phyloP scores from a whole-genome alignment of 2,797 vertebrate genomes.

The Peromyscus nudipes region DNA sequence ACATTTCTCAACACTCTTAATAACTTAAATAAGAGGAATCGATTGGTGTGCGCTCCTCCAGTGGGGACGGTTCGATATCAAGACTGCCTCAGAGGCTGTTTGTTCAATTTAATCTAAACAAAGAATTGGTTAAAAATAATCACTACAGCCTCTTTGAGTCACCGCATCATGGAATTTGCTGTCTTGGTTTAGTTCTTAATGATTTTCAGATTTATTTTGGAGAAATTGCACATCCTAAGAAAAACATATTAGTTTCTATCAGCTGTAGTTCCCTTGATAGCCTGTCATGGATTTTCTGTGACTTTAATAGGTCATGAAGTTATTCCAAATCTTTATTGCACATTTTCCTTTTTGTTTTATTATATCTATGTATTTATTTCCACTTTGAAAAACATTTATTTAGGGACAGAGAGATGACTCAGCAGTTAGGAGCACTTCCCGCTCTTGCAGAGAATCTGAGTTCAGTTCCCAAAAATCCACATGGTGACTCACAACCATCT shows the following conservation, averaged over 20 bases:
- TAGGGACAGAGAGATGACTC: background rate
- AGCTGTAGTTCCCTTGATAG: background rate
- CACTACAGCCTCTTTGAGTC: conserved; percentile 64
- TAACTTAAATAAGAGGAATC: conserved; percentile 82
- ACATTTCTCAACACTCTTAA: conserved; percentile 80
- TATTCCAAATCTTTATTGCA: background rate
- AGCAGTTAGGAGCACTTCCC: background rate
- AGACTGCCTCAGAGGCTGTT: conserved; percentile 69
- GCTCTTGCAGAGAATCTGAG: background rate
- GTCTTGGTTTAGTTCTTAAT: conserved; percentile 63
- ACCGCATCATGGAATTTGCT: conserved; percentile 67
- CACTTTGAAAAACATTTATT: background rate
- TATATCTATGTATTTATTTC: background rate
- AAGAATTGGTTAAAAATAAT: conserved; percentile 71
- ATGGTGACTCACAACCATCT: background rate
- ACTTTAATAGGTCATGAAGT: conserved; percentile 45
- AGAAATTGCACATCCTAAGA: conserved; percentile 56
- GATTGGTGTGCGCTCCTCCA: conserved; percentile 68
- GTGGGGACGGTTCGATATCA: conserved; percentile 69
- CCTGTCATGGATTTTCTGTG: conserved; percentile 29
- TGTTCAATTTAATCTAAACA: conserved; percentile 76
- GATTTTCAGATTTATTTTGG: conserved; percentile 70
- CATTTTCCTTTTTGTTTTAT: conserved; percentile 9
- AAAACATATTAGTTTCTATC: background rate
- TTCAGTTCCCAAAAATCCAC: background rate